phyloP scores from a whole-genome alignment of 2,888 invertebrate species.

The Cremastobaeus sp. region DNA sequence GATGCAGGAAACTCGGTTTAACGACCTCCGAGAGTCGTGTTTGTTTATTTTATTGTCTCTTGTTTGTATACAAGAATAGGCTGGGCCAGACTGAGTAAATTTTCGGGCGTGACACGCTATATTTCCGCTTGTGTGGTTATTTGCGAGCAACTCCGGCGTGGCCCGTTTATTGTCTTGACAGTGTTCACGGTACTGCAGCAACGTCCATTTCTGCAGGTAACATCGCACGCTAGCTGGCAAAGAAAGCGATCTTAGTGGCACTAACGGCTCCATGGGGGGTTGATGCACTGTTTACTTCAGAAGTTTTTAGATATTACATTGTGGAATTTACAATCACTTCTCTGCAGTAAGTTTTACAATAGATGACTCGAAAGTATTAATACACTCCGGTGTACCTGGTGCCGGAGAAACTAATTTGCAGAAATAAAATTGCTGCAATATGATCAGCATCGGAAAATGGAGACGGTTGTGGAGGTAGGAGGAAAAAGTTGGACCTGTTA shows the following conservation, averaged over 20 bases:
- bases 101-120: slow-evolving; percentile 20
- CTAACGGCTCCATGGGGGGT: slow-evolving; percentile 20
- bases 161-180: slow-evolving; percentile 50
- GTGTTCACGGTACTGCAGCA: slow-evolving; percentile 25
- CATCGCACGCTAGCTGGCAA: slow-evolving; percentile 15
- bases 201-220: slow-evolving; percentile 31
- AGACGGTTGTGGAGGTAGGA: no score
- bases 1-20: no score
- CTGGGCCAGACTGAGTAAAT: slow-evolving; percentile 17
- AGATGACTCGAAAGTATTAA: no score
- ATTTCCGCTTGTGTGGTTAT: slow-evolving; percentile 44
- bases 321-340: no score
- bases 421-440: no score
- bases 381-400: no score
- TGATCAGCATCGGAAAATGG: no score
- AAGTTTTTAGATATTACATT: slow-evolving; percentile 6
- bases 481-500: no score
- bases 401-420: no score
- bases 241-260: slow-evolving; percentile 19
- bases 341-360: no score
- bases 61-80: slow-evolving; percentile 14
- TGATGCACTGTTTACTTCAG: slow-evolving; percentile 5
- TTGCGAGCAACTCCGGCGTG: slow-evolving; percentile 1
- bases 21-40: not conserved
- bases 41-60: not conserved